These are phyloP conservation scores for Erpornis zantholeuca DNA, from an alignment of 2,113 vertebrate species.

Conservation along the genomic window DNA sequence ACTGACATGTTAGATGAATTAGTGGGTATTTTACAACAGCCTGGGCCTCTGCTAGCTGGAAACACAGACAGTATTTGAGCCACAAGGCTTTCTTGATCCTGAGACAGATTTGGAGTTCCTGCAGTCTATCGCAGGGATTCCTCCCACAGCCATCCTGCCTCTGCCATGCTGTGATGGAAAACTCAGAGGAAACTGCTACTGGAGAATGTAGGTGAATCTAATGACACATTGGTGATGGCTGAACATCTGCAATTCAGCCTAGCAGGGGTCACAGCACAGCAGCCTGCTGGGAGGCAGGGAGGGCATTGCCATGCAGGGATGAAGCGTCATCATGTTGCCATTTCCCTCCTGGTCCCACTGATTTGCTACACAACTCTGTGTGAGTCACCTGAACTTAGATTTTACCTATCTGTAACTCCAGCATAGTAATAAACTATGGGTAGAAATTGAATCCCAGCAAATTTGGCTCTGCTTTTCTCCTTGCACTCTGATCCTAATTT, in stretches of 20 bases:
- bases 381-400: background rate
- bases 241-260: background rate
- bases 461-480: background rate
- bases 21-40: background rate
- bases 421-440: background rate
- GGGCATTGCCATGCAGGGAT: background rate
- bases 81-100: background rate
- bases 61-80: background rate
- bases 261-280: background rate
- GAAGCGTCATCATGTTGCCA: rapidly evolving
- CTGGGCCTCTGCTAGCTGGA: background rate
- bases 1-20: background rate
- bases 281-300: background rate
- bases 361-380: background rate
- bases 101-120: background rate
- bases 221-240: background rate
- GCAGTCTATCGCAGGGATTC: background rate
- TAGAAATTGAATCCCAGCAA: background rate
- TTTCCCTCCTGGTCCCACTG: background rate
- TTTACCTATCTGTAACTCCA: background rate
- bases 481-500: slow-evolving; percentile 26
- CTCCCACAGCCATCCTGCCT: background rate
- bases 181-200: background rate
- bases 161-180: background rate
- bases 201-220: background rate